A percentile compares a stretch with the other conserved stretches of the same genome.
Evolutionary conservation across 2,113 vertebrate genomes (phyloP).

Genomic region (Aphyosemion australe): DNA sequence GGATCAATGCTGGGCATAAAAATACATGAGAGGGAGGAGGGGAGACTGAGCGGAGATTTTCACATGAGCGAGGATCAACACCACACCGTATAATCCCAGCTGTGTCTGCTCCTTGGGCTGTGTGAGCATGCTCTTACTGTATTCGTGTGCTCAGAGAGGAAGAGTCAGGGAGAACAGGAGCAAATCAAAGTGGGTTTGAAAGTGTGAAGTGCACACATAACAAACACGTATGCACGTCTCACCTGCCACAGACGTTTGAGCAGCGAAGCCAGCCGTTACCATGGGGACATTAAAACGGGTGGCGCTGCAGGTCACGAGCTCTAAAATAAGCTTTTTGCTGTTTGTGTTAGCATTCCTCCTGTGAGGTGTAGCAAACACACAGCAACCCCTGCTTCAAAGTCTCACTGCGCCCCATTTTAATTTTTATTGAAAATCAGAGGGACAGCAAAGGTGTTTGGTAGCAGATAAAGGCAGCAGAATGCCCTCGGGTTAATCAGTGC

Average conservation of each 20-base stretch:
- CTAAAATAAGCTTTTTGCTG: conserved; percentile 73
- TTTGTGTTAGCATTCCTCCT: conserved; percentile 72
- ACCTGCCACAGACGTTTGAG: conserved; percentile 59
- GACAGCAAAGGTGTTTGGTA: conserved; percentile 77
- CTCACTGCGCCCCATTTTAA: conserved; percentile 70
- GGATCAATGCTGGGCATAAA: conserved; percentile 69
- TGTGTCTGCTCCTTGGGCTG: conserved; percentile 44
- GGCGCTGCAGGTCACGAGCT: conserved; percentile 59
- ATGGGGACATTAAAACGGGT: conserved; percentile 75
- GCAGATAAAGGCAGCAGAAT: conserved; percentile 72
- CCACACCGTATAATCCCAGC: conserved; percentile 40
- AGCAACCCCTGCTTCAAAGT: conserved; percentile 40
- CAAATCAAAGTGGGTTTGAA: conserved; percentile 17
- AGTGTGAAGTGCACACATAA: conserved; percentile 27
- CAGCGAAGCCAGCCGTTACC: conserved; percentile 65
- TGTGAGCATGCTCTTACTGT: conserved; percentile 22
- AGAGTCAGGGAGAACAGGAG: conserved; percentile 19
- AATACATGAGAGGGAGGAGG: conserved; percentile 65
- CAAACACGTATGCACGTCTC: conserved; percentile 46
- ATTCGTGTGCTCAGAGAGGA: conserved; percentile 16
- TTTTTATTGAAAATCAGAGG: conserved; percentile 78
- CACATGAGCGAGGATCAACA: conserved; percentile 70
- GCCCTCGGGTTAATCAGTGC: conserved; percentile 63
- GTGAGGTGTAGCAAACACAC: conserved; percentile 47
- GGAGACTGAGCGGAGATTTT: conserved; percentile 70